Conservation (phyloP, 2,888 invertebrate genomes). For the Onthophagus sagittarius region DNA sequence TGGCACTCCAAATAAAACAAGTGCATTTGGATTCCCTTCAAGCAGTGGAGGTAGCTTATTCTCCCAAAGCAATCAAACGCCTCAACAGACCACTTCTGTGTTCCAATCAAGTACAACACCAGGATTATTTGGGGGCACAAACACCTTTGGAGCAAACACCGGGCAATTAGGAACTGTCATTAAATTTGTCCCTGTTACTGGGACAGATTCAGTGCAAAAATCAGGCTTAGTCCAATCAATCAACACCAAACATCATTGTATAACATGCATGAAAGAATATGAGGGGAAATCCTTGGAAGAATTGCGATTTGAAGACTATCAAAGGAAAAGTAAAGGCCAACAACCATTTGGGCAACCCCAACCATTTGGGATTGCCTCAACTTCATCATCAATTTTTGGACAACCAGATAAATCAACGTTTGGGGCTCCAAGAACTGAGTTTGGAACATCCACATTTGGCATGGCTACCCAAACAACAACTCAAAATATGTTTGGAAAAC, state of each 20-base stretch:
- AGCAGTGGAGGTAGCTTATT: constrained; percentile 48
- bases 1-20: constrained; percentile 53
- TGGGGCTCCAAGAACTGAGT: constrained; percentile 46
- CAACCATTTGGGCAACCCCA: constrained; percentile 41
- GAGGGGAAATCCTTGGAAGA: constrained; percentile 94
- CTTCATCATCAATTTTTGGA: constrained; percentile 54
- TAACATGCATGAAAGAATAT: constrained; percentile 98
- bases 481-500: constrained; percentile 65
- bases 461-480: constrained; percentile 57
- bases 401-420: constrained; percentile 58
- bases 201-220: constrained; percentile 89
- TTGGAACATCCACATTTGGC: constrained; percentile 54
- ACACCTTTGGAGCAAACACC: constrained; percentile 44
- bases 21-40: constrained; percentile 55
- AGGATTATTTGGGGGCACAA: constrained; percentile 52
- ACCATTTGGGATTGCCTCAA: constrained; percentile 52
- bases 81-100: constrained; percentile 39
- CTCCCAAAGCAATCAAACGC: constrained; percentile 50
- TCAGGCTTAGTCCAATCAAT: constrained; percentile 80
- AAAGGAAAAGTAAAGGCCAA: constrained; percentile 80
- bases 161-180: constrained; percentile 67
- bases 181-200: constrained; percentile 83
- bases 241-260: constrained; percentile 92
- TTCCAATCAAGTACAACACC: constrained; percentile 38
- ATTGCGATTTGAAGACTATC: constrained; percentile 88